A percentile compares a stretch with the other conserved stretches of the same genome.
These are phyloP conservation scores for Philopedon plagiatum DNA, from an alignment of 2,888 invertebrate genomes.

Conservation along the genomic window DNA sequence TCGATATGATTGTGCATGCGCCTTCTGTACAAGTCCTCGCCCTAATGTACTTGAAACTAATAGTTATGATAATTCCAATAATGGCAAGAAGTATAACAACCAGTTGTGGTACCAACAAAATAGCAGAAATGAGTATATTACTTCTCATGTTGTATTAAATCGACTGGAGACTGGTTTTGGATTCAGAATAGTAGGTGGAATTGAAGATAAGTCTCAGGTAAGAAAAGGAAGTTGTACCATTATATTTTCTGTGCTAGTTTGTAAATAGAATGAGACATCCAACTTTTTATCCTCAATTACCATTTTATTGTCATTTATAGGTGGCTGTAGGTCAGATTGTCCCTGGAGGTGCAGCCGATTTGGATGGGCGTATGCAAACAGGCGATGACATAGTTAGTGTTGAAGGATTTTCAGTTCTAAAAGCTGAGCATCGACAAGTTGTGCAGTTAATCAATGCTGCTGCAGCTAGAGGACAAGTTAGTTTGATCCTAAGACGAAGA, in stretches of 20 bases:
- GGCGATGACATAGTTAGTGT: constrained; percentile 97
- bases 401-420: constrained; percentile 78
- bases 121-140: constrained; percentile 62
- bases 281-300: background rate
- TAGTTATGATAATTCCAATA: constrained; percentile 53
- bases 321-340: constrained; percentile 97
- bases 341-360: constrained; percentile 93
- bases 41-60: constrained; percentile 53
- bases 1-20: constrained; percentile 66
- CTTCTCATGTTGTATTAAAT: constrained; percentile 78
- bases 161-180: constrained; percentile 97
- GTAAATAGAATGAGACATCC: background rate
- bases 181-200: constrained; percentile 97
- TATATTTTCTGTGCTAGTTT: background rate
- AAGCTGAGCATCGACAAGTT: constrained; percentile 93
- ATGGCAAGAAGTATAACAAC: constrained; percentile 57
- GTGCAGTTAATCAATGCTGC: constrained; percentile 94
- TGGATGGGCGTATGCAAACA: constrained; percentile 90
- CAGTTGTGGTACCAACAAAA: constrained; percentile 57
- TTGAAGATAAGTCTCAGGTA: constrained; percentile 96
- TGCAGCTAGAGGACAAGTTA: constrained; percentile 85
- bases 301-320: constrained; percentile 62
- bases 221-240: too few relatives aligned
- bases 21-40: constrained; percentile 62
- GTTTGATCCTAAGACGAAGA: constrained; percentile 78